These are phyloP conservation scores for Zaprionus ghesquierei DNA, from an alignment of 1,140 invertebrate genomes.

Conservation along the genomic window DNA sequence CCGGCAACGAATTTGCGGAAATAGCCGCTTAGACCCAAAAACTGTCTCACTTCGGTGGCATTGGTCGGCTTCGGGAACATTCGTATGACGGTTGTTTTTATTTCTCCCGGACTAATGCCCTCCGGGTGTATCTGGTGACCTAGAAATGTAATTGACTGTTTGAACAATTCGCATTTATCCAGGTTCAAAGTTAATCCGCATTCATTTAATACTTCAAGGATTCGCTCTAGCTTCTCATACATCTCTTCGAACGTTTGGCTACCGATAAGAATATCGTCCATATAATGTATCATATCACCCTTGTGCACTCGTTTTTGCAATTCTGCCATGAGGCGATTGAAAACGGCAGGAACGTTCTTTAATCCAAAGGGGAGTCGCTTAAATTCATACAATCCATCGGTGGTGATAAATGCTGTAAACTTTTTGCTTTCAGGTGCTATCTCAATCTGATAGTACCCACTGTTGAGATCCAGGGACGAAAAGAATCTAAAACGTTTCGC, in stretches of 20 bases:
- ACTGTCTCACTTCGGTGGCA: too few relatives aligned
- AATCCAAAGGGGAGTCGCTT: background rate
- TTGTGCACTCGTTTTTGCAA: too few relatives aligned
- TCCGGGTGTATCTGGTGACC: too few relatives aligned
- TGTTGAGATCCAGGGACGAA: background rate
- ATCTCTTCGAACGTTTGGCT: background rate
- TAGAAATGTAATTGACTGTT: too few relatives aligned
- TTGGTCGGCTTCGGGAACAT: too few relatives aligned
- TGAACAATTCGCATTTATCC: too few relatives aligned
- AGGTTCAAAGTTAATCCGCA: too few relatives aligned
- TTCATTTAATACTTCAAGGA: conserved; percentile 51
- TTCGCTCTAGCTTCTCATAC: background rate
- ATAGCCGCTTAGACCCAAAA: too few relatives aligned
- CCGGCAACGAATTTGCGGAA: background rate
- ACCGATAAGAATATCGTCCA: conserved; percentile 2
- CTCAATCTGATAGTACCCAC: too few relatives aligned
- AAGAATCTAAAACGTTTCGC: conserved; percentile 9
- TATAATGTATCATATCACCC: conserved; percentile 1
- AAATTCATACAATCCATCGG: conserved; percentile 2
- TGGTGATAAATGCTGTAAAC: background rate
- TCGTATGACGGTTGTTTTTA: too few relatives aligned
- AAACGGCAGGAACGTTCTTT: background rate
- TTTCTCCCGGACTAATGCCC: too few relatives aligned
- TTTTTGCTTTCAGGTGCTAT: too few relatives aligned
- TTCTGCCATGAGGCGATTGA: background rate